phyloP scores from a whole-genome alignment of 2,113 vertebrate genomes.

The Pluvialis apricaria region DNA sequence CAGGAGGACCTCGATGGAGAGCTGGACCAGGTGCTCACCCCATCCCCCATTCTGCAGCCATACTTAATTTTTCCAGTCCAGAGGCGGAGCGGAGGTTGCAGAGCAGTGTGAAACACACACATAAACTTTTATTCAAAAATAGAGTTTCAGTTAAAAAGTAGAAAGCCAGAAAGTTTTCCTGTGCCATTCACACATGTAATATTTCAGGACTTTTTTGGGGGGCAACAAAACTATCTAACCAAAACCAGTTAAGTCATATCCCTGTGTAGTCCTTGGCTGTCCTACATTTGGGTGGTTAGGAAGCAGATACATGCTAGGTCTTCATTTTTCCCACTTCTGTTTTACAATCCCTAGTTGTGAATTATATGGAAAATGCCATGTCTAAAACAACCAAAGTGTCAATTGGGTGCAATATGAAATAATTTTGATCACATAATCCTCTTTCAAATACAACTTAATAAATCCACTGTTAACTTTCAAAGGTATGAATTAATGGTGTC shows the following conservation, averaged over 20 bases:
- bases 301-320: neutral
- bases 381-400: neutral
- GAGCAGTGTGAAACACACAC: neutral
- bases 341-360: neutral
- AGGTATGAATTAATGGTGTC: neutral
- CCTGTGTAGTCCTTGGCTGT: neutral
- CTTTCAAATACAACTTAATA: neutral
- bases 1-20: neutral
- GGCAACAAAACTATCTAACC: neutral
- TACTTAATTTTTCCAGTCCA: neutral
- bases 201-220: neutral
- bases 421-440: neutral
- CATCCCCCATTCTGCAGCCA: neutral
- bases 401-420: neutral
- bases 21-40: neutral
- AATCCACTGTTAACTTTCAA: neutral
- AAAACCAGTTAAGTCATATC: neutral
- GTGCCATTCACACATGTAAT: neutral
- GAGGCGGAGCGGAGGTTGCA: neutral
- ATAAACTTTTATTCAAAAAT: neutral
- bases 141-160: neutral
- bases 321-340: neutral
- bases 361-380: neutral
- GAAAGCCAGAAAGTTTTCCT: neutral
- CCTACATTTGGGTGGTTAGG: neutral